Evolutionary conservation across 2,797 vertebrate species (phyloP).

Genomic region (Streptopelia turtur): DNA sequence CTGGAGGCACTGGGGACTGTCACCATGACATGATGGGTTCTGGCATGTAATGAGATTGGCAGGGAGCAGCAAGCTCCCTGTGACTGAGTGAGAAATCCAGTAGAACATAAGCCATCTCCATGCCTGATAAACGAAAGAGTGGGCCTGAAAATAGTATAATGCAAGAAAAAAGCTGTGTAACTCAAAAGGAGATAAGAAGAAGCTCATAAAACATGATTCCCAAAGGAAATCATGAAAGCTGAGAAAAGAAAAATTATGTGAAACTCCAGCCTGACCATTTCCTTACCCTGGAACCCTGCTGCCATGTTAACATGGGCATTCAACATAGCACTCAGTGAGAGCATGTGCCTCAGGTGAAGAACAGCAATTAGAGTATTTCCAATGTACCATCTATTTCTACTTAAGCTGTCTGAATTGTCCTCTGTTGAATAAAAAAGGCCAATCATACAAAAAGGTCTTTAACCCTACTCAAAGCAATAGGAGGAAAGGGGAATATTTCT

Average conservation of each 20-base stretch:
- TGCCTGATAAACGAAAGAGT: background rate
- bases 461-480: background rate
- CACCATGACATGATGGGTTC: background rate
- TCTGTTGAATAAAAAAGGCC: background rate
- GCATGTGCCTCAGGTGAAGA: background rate
- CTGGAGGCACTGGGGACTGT: background rate
- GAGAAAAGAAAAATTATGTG: background rate
- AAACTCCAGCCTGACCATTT: background rate
- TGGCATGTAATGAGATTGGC: rapidly evolving
- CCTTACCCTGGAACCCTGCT: background rate
- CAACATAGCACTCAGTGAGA: background rate
- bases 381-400: background rate
- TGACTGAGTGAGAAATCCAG: background rate
- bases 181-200: background rate
- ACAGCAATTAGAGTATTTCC: conserved; percentile 19
- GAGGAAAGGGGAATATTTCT: conserved; percentile 11
- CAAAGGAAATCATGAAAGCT: background rate
- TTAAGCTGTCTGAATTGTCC: background rate
- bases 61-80: background rate
- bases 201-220: background rate
- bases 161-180: background rate
- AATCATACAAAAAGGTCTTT: conserved; percentile 6
- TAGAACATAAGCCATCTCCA: background rate
- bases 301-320: background rate
- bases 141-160: background rate